Conservation (phyloP, 2,113 vertebrate species). For the Rissa tridactyla region DNA sequence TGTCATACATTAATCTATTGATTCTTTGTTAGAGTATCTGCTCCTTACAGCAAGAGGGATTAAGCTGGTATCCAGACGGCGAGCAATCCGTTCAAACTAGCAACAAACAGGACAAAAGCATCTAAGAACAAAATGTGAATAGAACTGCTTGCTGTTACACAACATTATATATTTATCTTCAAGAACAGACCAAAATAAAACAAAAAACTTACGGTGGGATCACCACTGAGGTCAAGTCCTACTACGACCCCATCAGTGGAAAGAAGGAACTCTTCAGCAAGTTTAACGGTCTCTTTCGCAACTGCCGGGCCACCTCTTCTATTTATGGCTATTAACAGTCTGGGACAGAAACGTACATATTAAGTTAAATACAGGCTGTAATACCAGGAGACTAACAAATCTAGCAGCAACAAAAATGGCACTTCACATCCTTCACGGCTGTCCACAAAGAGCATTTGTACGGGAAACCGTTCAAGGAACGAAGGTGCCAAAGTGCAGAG, state of each 20-base stretch:
- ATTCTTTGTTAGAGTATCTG: neutral
- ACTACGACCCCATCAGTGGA: constrained; percentile 85
- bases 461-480: neutral
- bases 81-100: neutral
- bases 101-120: neutral
- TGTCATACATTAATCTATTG: neutral
- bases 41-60: neutral
- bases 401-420: neutral
- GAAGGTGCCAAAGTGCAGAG: neutral
- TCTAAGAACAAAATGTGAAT: neutral
- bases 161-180: neutral
- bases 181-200: neutral
- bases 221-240: constrained; percentile 93
- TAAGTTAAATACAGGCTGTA: neutral
- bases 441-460: neutral
- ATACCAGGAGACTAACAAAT: neutral
- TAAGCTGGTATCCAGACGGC: neutral
- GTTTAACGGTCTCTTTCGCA: constrained; percentile 91
- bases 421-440: neutral
- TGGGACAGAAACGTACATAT: constrained; percentile 37
- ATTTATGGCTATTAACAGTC: constrained; percentile 91
- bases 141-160: neutral
- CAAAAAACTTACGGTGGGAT: constrained; percentile 82
- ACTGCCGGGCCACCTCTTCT: constrained; percentile 84
- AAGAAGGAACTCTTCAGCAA: constrained; percentile 90